Evolutionary conservation across 1,140 invertebrate species (phyloP).

Genomic region (Brachionus koreanus): DNA sequence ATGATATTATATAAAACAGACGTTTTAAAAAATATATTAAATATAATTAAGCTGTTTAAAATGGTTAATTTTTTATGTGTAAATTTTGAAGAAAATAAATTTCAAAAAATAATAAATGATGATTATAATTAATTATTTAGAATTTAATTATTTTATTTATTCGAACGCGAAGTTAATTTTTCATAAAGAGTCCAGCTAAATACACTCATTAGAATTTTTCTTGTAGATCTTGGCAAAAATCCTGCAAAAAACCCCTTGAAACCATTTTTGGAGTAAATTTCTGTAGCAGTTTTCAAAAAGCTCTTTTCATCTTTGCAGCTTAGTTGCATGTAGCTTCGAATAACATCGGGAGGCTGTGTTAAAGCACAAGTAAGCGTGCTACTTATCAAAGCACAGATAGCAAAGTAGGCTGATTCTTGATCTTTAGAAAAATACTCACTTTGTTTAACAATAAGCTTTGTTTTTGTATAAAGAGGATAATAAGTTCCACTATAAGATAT

Average conservation of each 20-base stretch:
- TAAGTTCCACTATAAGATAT: conserved; percentile 34
- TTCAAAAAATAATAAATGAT: no score
- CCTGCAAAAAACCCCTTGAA: conserved; percentile 26
- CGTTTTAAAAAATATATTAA: no score
- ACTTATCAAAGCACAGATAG: conserved; percentile 22
- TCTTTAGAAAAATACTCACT: not conserved
- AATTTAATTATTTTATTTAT: no score
- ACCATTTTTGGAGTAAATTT: conserved; percentile 10
- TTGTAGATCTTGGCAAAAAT: conserved; percentile 7
- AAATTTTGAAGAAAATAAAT: no score
- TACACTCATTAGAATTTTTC: conserved; percentile 31
- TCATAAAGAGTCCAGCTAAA: conserved; percentile 34
- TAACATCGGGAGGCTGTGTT: conserved; percentile 32
- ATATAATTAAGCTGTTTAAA: no score
- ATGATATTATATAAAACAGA: no score
- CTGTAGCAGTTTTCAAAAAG: not conserved
- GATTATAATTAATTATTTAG: no score
- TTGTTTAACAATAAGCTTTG: conserved; percentile 4
- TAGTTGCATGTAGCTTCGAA: conserved; percentile 19
- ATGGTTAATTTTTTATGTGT: no score
- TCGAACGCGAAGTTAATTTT: conserved; percentile 2
- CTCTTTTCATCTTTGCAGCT: not conserved
- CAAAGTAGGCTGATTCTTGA: conserved; percentile 18
- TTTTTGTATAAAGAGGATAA: conserved; percentile 31
- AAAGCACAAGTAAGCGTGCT: conserved; percentile 25